Evolutionary conservation across 2,888 invertebrate species (phyloP).

Genomic region (Watsonalla cultraria): DNA sequence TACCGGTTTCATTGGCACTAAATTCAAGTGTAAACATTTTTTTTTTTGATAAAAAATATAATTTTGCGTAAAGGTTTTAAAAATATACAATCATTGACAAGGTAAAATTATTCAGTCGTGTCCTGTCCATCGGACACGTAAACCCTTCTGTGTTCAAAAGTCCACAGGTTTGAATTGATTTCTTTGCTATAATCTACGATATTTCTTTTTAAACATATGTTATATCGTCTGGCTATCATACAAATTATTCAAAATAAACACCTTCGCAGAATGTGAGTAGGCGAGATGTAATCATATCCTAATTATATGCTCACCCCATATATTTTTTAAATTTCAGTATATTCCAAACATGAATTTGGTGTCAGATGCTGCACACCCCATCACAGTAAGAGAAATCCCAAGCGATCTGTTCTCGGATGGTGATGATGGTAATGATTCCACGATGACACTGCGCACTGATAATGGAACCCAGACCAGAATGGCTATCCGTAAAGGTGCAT

Average conservation of each 20-base stretch:
- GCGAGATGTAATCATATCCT: too few species aligned
- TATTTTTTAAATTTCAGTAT: neutral
- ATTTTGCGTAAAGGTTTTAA: neutral
- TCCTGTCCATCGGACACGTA: neutral
- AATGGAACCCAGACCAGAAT: slow-evolving; percentile 46
- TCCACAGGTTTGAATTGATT: neutral
- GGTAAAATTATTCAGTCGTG: neutral
- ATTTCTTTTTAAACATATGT: too few species aligned
- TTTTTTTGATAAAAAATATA: too few species aligned
- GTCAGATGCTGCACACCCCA: neutral
- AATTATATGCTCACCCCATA: neutral
- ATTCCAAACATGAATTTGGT: neutral
- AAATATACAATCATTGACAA: neutral
- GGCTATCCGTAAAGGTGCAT: slow-evolving; percentile 1
- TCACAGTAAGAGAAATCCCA: neutral
- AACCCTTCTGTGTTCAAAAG: neutral
- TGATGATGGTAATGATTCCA: slow-evolving; percentile 10
- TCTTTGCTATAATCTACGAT: too few species aligned
- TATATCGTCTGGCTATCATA: too few species aligned
- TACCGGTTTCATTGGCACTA: too few species aligned
- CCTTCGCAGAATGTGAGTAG: too few species aligned
- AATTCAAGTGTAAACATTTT: too few species aligned
- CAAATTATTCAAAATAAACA: too few species aligned
- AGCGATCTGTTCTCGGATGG: slow-evolving; percentile 8
- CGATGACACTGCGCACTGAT: slow-evolving; percentile 19